Evolutionary conservation across 2,888 invertebrate species (phyloP), one percentile per base, ranked within the genome.

Genomic region (Mimachlamys varia): DNA sequence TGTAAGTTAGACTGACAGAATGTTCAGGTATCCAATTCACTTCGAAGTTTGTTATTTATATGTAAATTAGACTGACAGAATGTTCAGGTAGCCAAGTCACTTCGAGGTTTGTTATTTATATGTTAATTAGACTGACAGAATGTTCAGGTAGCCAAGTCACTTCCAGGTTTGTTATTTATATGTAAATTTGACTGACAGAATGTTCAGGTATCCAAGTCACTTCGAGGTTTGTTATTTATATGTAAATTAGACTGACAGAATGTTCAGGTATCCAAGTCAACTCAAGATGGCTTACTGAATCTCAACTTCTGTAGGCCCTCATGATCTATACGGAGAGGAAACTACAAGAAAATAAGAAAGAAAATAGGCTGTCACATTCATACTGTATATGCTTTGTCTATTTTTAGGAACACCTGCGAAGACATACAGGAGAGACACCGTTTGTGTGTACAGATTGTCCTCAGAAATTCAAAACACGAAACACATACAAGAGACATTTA

Each of bases 171-270:
- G 44, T 44, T 50, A 37, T 44, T 55, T 55, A 58, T 90, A 15
- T 55, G 7, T 76, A n/a, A 37, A 17, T 37, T 15, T 33, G 15
- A 37, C 55, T 94, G 97, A 97, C 0, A 97, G 97, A 87, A 97
- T 97, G 94, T 97, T 97, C 93, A 96, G 97, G 38, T 97, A 97
- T 95, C 97, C 97, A 0, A 97, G 97, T 33, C 97, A 97, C 94
- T 95, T 94, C 89, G 94, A 95, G 93, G 94, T 94, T 88, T 90
- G 76, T 33, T 50, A 37, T 44, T 55, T 55, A 58, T 90, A 15
- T 55, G 7, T 76, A n/a, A 37, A 17, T 37, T 15, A 13, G 15
- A 37, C 22, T 94, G 97, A 97, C 0, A 97, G 97, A 87, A 97
- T 97, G 94, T 97, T 97, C 93, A 96, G 97, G 38, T 97, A 97